These are phyloP conservation scores for Morbakka virulenta DNA, from an alignment of 30 jellyfish, hydroid and myxozoan genomes.

Conservation along the genomic window DNA sequence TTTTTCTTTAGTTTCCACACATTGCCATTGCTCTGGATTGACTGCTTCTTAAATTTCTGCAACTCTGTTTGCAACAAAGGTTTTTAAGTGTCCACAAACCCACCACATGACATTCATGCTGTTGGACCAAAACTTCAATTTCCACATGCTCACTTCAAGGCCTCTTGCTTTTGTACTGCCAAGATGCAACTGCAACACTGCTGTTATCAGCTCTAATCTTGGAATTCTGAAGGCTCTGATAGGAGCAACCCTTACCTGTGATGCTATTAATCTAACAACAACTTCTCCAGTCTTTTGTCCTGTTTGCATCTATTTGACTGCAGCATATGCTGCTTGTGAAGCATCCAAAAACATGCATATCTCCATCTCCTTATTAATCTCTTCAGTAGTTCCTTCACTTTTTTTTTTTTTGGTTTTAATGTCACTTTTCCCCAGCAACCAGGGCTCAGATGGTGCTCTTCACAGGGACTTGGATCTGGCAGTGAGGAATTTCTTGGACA, in stretches of 20 bases:
- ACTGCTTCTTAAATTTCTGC: constrained; percentile 23
- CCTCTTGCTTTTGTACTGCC: constrained; percentile 9
- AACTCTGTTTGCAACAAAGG: constrained; percentile 45
- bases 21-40: constrained; percentile 45
- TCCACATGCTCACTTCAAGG: constrained; percentile 6
- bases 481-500: too few relatives aligned
- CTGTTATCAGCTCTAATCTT: constrained; percentile 46
- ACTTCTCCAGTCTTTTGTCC: not conserved
- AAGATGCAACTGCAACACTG: not conserved
- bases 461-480: not conserved
- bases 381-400: too few relatives aligned
- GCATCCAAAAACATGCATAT: constrained; percentile 40
- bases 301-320: constrained; percentile 8
- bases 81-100: constrained; percentile 38
- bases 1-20: constrained; percentile 17
- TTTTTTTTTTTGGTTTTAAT: too few relatives aligned
- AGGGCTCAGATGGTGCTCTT: too few relatives aligned
- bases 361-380: not conserved
- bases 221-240: constrained; percentile 36
- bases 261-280: not conserved
- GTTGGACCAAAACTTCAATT: constrained; percentile 29
- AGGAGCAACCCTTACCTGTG: constrained; percentile 47
- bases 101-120: constrained; percentile 56
- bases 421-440: too few relatives aligned
- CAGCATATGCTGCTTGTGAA: constrained; percentile 37